Evolutionary conservation across 2,888 invertebrate species (phyloP).

Genomic region (Caradrina kadenii): DNA sequence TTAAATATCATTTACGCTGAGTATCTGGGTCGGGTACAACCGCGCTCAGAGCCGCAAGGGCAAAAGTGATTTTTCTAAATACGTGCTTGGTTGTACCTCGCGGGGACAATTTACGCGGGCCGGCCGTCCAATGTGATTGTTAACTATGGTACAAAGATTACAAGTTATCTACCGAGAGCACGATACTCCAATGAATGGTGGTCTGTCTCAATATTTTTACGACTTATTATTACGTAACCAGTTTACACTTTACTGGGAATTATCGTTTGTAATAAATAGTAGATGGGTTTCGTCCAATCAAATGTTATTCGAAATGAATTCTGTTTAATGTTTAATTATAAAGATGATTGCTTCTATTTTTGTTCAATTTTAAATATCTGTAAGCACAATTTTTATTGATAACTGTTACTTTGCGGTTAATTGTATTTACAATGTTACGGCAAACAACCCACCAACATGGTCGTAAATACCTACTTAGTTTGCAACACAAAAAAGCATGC

Average conservation of each 20-base stretch:
- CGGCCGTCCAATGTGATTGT: constrained; percentile 83
- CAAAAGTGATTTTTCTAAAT: constrained; percentile 75
- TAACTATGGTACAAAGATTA: constrained; percentile 86
- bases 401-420: constrained; percentile 14
- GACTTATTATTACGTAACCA: constrained; percentile 64
- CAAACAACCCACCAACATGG: constrained; percentile 13
- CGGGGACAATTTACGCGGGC: constrained; percentile 87
- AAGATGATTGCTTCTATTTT: constrained; percentile 38
- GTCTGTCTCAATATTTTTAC: constrained; percentile 52
- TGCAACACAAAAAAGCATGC: constrained; percentile 21
- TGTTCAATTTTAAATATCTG: constrained; percentile 33
- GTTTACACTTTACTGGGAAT: constrained; percentile 56
- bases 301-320: constrained; percentile 34
- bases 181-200: constrained; percentile 71
- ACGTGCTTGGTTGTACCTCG: constrained; percentile 76
- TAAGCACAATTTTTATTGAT: constrained; percentile 25
- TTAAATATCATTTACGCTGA: constrained; percentile 61
- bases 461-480: constrained; percentile 37
- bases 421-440: constrained; percentile 8
- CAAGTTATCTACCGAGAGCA: constrained; percentile 82
- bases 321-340: constrained; percentile 22
- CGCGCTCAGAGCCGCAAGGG: constrained; percentile 62
- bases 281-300: constrained; percentile 51
- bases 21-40: constrained; percentile 65
- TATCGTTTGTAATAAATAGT: constrained; percentile 47